These are phyloP conservation scores for Trachelus tabidus DNA, from an alignment of 2,888 invertebrate species.

Conservation along the genomic window DNA sequence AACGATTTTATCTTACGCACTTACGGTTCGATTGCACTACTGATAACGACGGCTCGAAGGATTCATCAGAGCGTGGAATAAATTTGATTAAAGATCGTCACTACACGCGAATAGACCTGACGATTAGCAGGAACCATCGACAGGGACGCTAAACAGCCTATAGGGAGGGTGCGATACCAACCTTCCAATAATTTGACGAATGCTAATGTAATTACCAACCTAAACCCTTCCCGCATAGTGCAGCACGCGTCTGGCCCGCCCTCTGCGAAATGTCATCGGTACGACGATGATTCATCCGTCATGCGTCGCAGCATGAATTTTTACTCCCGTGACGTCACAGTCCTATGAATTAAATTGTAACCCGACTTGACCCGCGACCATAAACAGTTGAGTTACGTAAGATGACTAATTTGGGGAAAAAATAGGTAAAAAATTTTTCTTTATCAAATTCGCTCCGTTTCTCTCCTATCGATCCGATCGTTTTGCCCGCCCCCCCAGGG, in stretches of 20 bases:
- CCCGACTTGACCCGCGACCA: too few species aligned
- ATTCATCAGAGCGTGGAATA: not conserved
- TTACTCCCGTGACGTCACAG: not conserved
- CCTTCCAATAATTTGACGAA: conserved; percentile 14
- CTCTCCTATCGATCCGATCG: not conserved
- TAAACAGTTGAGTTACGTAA: not conserved
- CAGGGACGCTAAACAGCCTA: not conserved
- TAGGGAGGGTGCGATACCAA: not conserved
- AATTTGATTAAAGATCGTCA: not conserved
- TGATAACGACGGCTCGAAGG: not conserved
- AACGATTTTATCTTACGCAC: not conserved
- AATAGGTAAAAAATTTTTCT: not conserved
- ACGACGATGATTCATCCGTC: not conserved
- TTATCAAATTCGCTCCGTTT: not conserved
- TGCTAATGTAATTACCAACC: conserved; percentile 19
- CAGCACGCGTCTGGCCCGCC: not conserved
- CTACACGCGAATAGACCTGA: not conserved
- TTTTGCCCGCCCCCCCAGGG: not conserved
- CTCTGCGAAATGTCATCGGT: not conserved
- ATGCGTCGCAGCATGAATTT: not conserved
- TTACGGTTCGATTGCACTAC: not conserved
- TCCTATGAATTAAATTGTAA: not conserved
- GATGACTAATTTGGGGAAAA: not conserved
- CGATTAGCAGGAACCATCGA: not conserved
- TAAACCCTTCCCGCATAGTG: conserved; percentile 7